Evolutionary conservation across 2,797 vertebrate genomes (phyloP).

Genomic region (Gymnopithys bicolor): DNA sequence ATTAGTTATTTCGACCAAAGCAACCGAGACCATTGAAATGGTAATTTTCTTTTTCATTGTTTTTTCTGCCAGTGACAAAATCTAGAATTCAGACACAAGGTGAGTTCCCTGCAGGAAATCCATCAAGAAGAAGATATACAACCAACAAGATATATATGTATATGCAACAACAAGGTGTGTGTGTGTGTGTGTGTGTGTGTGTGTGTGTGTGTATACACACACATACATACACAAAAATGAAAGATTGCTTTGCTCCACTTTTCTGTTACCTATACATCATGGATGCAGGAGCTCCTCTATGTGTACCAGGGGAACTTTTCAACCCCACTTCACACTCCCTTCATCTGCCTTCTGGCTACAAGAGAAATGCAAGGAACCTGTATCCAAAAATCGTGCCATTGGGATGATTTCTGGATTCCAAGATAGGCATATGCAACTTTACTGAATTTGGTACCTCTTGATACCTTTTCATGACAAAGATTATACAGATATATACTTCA

Average conservation of each 20-base stretch:
- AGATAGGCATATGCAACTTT: not conserved
- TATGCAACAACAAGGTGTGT: too few species aligned
- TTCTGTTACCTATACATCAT: not conserved
- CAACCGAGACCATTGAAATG: not conserved
- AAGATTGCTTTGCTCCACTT: not conserved
- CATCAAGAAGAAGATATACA: rapidly evolving
- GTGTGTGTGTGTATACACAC: too few species aligned
- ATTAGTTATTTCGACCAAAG: not conserved
- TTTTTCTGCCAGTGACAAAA: not conserved
- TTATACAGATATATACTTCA: not conserved
- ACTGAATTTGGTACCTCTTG: not conserved
- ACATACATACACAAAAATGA: not conserved
- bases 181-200: too few species aligned
- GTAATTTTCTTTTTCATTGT: not conserved
- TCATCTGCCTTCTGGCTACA: not conserved
- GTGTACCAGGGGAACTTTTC: rapidly evolving
- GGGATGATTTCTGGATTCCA: not conserved
- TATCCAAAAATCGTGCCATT: not conserved
- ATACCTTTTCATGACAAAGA: not conserved
- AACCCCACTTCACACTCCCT: not conserved
- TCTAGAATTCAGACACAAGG: not conserved
- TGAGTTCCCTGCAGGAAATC: not conserved
- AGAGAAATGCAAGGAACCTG: not conserved
- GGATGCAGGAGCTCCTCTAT: not conserved
- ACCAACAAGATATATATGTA: not conserved